A percentile compares a stretch with the other conserved stretches of the same genome.
These are phyloP conservation scores for Indicator indicator DNA, from an alignment of 2,113 vertebrate genomes.

Conservation along the genomic window DNA sequence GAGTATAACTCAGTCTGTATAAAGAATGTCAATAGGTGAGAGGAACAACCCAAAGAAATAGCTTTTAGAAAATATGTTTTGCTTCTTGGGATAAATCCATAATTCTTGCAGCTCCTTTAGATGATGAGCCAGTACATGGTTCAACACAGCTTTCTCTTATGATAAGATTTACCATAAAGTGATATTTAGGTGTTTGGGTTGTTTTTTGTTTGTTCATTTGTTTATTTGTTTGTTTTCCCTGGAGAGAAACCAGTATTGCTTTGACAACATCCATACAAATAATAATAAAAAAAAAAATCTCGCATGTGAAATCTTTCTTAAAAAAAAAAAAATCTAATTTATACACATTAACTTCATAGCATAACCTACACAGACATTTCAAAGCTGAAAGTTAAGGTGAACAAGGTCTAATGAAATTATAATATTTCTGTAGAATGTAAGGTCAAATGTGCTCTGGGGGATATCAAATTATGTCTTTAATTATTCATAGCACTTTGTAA, in stretches of 20 bases:
- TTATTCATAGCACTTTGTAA: not conserved
- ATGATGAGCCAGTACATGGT: not conserved
- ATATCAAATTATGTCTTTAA: not conserved
- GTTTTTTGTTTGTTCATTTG: not conserved
- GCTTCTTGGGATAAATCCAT: not conserved
- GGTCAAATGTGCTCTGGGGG: accelerated
- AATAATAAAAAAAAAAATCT: not conserved
- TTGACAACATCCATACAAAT: not conserved
- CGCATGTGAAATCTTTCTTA: not conserved
- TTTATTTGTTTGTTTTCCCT: not conserved
- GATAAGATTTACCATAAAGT: not conserved
- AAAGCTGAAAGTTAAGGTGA: not conserved
- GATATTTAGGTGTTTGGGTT: not conserved
- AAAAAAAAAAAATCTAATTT: not conserved
- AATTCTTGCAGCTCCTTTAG: not conserved
- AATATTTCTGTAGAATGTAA: not conserved
- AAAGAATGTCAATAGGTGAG: not conserved
- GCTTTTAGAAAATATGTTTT: not conserved
- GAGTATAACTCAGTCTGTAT: not conserved
- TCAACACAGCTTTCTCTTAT: not conserved
- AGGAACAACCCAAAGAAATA: not conserved
- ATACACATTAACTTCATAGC: accelerated
- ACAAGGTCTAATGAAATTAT: not conserved
- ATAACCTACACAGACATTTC: not conserved
- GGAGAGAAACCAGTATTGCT: not conserved